Conservation (phyloP, 2,113 vertebrate genomes). For the Thamnaconus septentrionalis region DNA sequence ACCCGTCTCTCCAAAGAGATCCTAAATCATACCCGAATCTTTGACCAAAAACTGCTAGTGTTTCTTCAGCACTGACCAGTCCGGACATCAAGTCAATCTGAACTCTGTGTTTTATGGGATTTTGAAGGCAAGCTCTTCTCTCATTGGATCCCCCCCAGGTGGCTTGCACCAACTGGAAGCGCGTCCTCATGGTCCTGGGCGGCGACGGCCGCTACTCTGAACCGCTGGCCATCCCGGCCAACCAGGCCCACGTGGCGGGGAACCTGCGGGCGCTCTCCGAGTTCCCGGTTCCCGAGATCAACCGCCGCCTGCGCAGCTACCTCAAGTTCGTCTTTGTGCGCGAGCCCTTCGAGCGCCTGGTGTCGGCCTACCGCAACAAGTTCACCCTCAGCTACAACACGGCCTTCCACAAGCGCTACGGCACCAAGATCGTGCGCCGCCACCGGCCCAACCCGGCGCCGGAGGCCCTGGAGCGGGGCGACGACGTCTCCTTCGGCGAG, state of each 20-base stretch:
- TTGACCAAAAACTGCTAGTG: too few species aligned
- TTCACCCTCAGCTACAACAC: slow-evolving; percentile 91
- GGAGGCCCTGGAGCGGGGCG: slow-evolving; percentile 78
- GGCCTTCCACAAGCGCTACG: slow-evolving; percentile 90
- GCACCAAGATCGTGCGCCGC: slow-evolving; percentile 87
- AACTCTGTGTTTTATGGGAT: too few species aligned
- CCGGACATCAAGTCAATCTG: too few species aligned
- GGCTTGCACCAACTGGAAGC: slow-evolving; percentile 97
- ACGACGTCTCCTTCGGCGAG: slow-evolving; percentile 87
- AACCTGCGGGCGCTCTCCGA: slow-evolving; percentile 88
- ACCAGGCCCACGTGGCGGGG: slow-evolving; percentile 85
- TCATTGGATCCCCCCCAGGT: slow-evolving; percentile 62
- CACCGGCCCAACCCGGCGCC: slow-evolving; percentile 79
- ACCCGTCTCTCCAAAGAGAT: too few species aligned
- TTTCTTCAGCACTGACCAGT: too few species aligned
- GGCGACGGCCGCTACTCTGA: slow-evolving; percentile 80
- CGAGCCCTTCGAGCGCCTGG: slow-evolving; percentile 91
- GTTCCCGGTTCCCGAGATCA: slow-evolving; percentile 85
- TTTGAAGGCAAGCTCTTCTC: too few species aligned
- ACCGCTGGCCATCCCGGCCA: slow-evolving; percentile 86
- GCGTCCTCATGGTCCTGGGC: slow-evolving; percentile 90
- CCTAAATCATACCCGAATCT: too few species aligned
- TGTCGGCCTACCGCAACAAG: slow-evolving; percentile 93
- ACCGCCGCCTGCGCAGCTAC: slow-evolving; percentile 88
- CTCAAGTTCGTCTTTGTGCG: slow-evolving; percentile 94